Conservation (phyloP, 2,888 invertebrate genomes). For the Hoplodrina ambigua region DNA sequence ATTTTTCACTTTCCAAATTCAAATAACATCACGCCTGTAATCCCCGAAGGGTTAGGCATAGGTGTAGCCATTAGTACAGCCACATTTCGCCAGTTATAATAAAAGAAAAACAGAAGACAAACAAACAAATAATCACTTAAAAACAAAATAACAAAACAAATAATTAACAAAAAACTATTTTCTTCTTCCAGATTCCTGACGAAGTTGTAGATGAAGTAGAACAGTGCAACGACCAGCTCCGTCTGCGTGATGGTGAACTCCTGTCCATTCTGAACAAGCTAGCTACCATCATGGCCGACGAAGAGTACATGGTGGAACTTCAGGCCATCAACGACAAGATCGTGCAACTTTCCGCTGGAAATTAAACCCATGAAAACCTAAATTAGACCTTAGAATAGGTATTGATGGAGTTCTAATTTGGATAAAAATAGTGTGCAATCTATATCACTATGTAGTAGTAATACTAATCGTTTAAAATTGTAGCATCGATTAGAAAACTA, state of each 20-base stretch:
- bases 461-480: slow-evolving; percentile 26
- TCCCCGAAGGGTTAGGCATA: too few relatives aligned
- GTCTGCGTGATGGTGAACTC: slow-evolving; percentile 92
- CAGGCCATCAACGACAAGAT: slow-evolving; percentile 94
- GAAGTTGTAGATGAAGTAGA: slow-evolving; percentile 91
- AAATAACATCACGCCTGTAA: too few relatives aligned
- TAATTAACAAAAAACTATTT: not conserved
- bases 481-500: slow-evolving; percentile 22
- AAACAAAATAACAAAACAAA: too few relatives aligned
- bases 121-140: too few relatives aligned
- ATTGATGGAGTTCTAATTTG: slow-evolving; percentile 48
- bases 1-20: not conserved
- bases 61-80: too few relatives aligned
- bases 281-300: slow-evolving; percentile 93
- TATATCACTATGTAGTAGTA: slow-evolving; percentile 13
- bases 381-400: not conserved
- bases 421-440: slow-evolving; percentile 15
- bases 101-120: too few relatives aligned
- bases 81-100: too few relatives aligned
- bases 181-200: slow-evolving; percentile 91
- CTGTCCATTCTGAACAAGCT: slow-evolving; percentile 92
- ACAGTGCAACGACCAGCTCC: slow-evolving; percentile 94
- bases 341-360: slow-evolving; percentile 84
- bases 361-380: slow-evolving; percentile 59
- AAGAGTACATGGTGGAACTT: slow-evolving; percentile 93